phyloP scores from a whole-genome alignment of 2,888 invertebrate genomes.

The Orthosia gracilis region DNA sequence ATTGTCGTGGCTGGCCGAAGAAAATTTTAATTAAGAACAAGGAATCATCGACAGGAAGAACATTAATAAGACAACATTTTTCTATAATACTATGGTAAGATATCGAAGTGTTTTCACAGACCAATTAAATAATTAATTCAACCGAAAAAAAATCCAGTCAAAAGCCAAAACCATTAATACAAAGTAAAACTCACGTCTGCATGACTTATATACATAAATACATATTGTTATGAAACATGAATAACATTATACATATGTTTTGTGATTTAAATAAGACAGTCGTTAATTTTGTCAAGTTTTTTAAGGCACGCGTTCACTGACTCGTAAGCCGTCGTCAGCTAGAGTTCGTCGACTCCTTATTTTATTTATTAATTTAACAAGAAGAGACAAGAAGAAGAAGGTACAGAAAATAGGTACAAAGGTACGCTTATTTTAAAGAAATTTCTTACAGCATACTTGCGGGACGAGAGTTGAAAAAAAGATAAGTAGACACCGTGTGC shows the following conservation, averaged over 20 bases:
- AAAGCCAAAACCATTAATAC: conserved; percentile 35
- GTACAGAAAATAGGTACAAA: too few relatives aligned
- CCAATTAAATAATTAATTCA: neutral
- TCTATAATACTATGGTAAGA: neutral
- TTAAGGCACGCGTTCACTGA: conserved; percentile 25
- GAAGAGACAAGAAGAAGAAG: too few relatives aligned
- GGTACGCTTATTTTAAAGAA: too few relatives aligned
- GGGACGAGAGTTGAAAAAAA: too few relatives aligned
- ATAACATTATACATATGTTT: conserved; percentile 9
- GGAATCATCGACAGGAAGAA: too few relatives aligned
- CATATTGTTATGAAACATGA: conserved; percentile 19
- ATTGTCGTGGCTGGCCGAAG: too few relatives aligned
- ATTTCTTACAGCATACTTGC: too few relatives aligned
- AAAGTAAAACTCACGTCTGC: conserved; percentile 3
- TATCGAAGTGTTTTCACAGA: neutral
- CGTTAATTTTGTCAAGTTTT: conserved; percentile 5
- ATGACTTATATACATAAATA: conserved; percentile 7
- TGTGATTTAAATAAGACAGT: conserved; percentile 21
- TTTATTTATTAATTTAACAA: too few relatives aligned
- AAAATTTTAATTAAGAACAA: too few relatives aligned
- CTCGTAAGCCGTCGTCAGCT: neutral
- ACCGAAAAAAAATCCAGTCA: neutral
- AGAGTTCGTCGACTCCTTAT: too few relatives aligned
- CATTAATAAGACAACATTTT: too few relatives aligned
- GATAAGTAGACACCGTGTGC: too few relatives aligned